Percentiles rank a stretch among this genome's conserved stretches.
Conservation (phyloP, 2,888 invertebrate genomes). For the Chaitophorus viminalis region DNA sequence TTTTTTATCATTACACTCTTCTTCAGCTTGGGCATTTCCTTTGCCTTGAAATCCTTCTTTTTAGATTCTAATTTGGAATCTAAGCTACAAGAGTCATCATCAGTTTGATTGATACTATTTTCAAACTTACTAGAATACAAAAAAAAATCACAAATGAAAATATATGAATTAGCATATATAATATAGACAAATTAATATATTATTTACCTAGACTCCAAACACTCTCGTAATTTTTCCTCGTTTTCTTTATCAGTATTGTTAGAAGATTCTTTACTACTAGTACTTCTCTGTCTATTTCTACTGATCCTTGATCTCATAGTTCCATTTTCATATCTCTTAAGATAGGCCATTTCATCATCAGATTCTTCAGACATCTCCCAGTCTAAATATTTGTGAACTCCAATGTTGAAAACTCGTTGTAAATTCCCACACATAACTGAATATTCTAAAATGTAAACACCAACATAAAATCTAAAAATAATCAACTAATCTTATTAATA, state of each 20-base stretch:
- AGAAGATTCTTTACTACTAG: conserved; percentile 57
- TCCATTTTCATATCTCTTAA: conserved; percentile 59
- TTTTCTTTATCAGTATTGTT: conserved; percentile 61
- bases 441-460: conserved; percentile 73
- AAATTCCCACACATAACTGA: conserved; percentile 88
- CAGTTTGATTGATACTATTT: conserved; percentile 51
- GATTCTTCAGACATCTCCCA: conserved; percentile 80
- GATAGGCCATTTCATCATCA: conserved; percentile 63
- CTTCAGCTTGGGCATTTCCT: conserved; percentile 46
- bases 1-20: conserved; percentile 55
- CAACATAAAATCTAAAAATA: conserved; percentile 60
- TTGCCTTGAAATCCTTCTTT: conserved; percentile 25
- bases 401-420: conserved; percentile 81
- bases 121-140: conserved; percentile 54
- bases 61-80: conserved; percentile 57
- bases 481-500: conserved; percentile 1
- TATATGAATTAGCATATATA: background rate
- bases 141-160: background rate
- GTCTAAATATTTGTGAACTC: conserved; percentile 85
- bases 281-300: conserved; percentile 53
- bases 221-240: conserved; percentile 57
- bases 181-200: background rate
- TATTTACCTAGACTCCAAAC: conserved; percentile 50
- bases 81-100: conserved; percentile 54
- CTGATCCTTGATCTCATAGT: conserved; percentile 56